phyloP scores from a whole-genome alignment of 2,797 vertebrate genomes.

The Macropodus opercularis region DNA sequence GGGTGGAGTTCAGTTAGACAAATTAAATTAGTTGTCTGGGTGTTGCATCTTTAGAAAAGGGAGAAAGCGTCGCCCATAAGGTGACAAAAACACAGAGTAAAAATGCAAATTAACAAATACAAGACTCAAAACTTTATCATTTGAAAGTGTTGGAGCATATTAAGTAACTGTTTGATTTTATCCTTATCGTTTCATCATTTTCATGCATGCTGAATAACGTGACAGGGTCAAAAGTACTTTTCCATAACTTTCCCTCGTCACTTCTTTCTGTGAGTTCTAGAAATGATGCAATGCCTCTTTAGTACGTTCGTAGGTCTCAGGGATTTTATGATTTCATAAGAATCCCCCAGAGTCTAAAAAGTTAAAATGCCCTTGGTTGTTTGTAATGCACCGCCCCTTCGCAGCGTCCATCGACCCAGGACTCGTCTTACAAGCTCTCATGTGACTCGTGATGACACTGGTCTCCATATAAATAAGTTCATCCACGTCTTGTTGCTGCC shows the following conservation, averaged over 20 bases:
- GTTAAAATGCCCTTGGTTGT: neutral
- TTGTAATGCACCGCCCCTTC: constrained; percentile 1
- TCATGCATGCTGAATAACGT: neutral
- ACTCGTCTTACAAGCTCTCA: constrained; percentile 52
- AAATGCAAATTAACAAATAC: neutral
- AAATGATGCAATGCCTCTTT: constrained; percentile 6
- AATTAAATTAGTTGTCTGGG: constrained; percentile 15
- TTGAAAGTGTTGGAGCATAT: too few relatives aligned
- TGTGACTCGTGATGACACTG: constrained; percentile 56
- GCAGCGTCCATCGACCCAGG: constrained; percentile 20
- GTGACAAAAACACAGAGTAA: neutral
- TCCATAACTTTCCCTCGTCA: constrained; percentile 27
- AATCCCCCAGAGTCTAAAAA: constrained; percentile 12
- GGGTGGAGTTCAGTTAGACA: constrained; percentile 5
- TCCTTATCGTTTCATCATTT: too few relatives aligned
- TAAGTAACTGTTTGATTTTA: too few relatives aligned
- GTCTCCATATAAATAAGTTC: constrained; percentile 68
- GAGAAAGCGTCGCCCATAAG: neutral
- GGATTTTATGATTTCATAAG: constrained; percentile 5
- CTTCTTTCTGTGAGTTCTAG: neutral
- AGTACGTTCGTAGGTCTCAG: neutral
- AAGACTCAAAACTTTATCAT: too few relatives aligned
- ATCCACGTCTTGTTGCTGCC: constrained; percentile 20
- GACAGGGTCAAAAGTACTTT: constrained; percentile 6
- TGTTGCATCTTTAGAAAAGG: neutral